phyloP scores from a whole-genome alignment of 2,113 vertebrate species.

The Candoia aspera region DNA sequence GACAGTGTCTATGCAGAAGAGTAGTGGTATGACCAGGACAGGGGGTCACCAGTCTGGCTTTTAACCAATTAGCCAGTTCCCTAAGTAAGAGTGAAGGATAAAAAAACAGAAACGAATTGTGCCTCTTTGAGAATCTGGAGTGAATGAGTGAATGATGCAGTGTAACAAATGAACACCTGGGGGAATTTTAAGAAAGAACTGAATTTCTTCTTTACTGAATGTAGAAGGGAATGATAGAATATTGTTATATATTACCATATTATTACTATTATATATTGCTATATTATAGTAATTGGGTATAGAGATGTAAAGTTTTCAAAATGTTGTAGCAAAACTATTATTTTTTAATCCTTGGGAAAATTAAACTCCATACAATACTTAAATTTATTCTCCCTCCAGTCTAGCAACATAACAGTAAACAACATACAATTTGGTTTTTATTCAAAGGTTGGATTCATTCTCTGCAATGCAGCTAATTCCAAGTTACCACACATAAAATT shows the following conservation, averaged over 20 bases:
- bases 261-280: not conserved
- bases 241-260: not conserved
- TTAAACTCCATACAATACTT: not conserved
- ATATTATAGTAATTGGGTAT: not conserved
- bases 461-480: not conserved
- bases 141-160: not conserved
- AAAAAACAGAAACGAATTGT: not conserved
- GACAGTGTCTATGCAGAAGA: not conserved
- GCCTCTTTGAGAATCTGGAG: not conserved
- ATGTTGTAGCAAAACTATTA: not conserved
- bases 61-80: not conserved
- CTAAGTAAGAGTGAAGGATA: not conserved
- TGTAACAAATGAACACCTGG: not conserved
- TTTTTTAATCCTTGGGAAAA: not conserved
- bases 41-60: not conserved
- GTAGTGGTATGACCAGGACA: not conserved
- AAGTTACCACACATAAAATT: not conserved
- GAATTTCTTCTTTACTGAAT: not conserved
- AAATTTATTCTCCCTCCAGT: not conserved
- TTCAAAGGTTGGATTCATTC: not conserved
- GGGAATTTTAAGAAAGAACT: not conserved
- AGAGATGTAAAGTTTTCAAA: not conserved
- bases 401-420: no score
- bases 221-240: not conserved
- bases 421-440: no score